Evolutionary conservation across 2,888 invertebrate genomes (phyloP).

Genomic region (Volucella inflata): DNA sequence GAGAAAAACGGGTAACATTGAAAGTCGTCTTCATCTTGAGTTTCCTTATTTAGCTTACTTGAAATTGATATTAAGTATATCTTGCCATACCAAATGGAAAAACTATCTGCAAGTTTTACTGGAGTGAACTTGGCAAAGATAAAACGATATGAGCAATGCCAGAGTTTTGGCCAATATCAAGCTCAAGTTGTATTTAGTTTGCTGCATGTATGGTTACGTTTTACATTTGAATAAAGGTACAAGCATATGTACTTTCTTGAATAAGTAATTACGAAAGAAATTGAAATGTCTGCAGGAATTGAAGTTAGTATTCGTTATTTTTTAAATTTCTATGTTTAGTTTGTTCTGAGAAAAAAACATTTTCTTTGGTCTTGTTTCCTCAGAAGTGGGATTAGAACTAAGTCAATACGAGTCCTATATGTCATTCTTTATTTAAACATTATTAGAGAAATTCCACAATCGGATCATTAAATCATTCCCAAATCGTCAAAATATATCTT

Average conservation of each 20-base stretch:
- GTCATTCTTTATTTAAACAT: no score
- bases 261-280: not conserved
- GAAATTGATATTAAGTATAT: slow-evolving; percentile 11
- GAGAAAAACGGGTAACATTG: slow-evolving; percentile 23
- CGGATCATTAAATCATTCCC: no score
- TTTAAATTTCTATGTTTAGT: no score
- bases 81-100: not conserved
- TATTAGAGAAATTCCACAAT: no score
- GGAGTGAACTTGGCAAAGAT: slow-evolving; percentile 54
- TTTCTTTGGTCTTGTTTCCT: no score
- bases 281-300: no score
- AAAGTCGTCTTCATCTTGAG: slow-evolving; percentile 27
- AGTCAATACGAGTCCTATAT: no score
- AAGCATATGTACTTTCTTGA: not conserved
- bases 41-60: slow-evolving; percentile 23
- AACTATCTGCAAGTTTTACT: slow-evolving; percentile 32
- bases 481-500: no score
- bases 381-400: no score
- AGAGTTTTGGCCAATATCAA: not conserved
- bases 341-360: no score
- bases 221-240: not conserved
- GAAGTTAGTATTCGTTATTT: no score
- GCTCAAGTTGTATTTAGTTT: not conserved
- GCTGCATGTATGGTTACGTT: not conserved
- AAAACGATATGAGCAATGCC: slow-evolving; percentile 36